Evolutionary conservation across 30 jellyfish, hydroid and myxozoan species (phyloP), one percentile per base, ranked within the genome.

Genomic region (Nemopilema nomurai): DNA sequence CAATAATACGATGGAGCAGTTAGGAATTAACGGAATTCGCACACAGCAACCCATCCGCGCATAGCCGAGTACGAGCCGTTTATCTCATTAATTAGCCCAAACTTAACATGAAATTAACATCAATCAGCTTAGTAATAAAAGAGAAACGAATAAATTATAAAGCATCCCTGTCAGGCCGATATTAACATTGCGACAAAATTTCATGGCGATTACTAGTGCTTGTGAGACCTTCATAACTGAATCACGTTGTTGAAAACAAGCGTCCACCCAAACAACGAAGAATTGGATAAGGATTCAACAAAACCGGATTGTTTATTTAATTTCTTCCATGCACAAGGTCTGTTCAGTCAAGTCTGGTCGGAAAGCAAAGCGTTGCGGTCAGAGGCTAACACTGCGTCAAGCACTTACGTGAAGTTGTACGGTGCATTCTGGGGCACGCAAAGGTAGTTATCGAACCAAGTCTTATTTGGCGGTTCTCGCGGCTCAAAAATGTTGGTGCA

Each of bases 401-500:
- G 13, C 57, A 85, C 99, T 79, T 81, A 94, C 99, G 95, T 89
- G 91, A 94, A 94, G 75, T 94, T 94, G 76, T 94, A 94, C 4
- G 99, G 99, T 0, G 99, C 97, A 77, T 77, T 23, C 63, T 77
- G 51, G 8, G 97, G 99, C 17, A 94, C 87, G 41, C 99, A 94
- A 26, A 94, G 92, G 70, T 84, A 88, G 75, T 94, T 94, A 69
- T 94, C 97, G 28, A 84, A 69, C 99, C 99, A 94, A 20, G 96
- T 86, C 50, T 82, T 83, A 18, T 82, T 70, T 18, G 94, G 89
- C 0, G 92, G 89, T 77, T 94, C 99, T 21, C 67, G 76, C 26
- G 99, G 99, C 65, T 94, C 99, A 73, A 73, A 84, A 16, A 94
- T 94, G 41, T 86, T 90, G 68, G 99, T 94, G 85, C 99, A 94